Evolutionary conservation across 2,797 vertebrate species (phyloP).

Genomic region (Ispidina lecontei): DNA sequence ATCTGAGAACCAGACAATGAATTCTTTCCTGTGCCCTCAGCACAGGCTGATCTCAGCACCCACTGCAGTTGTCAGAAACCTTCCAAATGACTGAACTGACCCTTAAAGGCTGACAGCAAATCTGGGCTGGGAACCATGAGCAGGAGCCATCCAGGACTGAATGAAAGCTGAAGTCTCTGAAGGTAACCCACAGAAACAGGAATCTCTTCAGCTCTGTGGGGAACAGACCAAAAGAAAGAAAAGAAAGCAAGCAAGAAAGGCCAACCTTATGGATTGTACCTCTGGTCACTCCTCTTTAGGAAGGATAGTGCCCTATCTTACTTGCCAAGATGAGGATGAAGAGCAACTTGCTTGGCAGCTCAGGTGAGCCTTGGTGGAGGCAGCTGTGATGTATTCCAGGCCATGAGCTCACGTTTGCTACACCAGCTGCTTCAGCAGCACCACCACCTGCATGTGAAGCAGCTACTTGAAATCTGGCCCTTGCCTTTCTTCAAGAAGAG

Average conservation of each 20-base stretch:
- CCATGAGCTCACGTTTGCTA: fast-evolving
- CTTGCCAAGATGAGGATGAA: not conserved
- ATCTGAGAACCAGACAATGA: not conserved
- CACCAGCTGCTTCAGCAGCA: not conserved
- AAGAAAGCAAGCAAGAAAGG: too few relatives aligned
- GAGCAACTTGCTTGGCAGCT: not conserved
- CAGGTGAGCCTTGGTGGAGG: not conserved
- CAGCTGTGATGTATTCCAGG: fast-evolving
- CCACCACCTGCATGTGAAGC: not conserved
- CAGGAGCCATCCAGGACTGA: not conserved
- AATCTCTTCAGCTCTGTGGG: not conserved
- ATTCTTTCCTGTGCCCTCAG: not conserved
- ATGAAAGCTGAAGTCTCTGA: not conserved
- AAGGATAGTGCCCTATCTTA: fast-evolving
- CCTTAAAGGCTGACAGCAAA: not conserved
- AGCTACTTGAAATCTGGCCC: not conserved
- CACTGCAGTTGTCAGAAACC: not conserved
- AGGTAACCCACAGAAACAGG: not conserved
- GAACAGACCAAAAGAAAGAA: not conserved
- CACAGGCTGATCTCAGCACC: not conserved
- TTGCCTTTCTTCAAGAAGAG: not conserved
- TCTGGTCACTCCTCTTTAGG: not conserved
- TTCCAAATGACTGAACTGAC: not conserved
- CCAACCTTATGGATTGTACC: not conserved
- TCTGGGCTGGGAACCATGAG: not conserved